Evolutionary conservation across 1,140 invertebrate species (phyloP).

Genomic region (Lordiphosa collinella): DNA sequence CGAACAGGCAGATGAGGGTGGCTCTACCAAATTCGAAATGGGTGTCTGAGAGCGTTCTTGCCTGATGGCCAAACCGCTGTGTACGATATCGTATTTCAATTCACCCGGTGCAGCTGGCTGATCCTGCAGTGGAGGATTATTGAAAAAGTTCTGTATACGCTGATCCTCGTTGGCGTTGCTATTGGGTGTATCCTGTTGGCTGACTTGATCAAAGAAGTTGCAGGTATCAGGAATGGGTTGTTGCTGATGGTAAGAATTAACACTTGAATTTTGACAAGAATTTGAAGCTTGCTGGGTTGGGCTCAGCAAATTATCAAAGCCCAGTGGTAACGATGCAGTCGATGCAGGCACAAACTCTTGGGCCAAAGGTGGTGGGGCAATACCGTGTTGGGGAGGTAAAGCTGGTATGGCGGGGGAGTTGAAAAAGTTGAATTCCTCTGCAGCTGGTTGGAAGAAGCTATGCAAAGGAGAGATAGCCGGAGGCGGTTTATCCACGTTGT

Average conservation of each 20-base stretch:
- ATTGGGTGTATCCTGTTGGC: constrained; percentile 6
- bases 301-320: constrained; percentile 57
- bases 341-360: constrained; percentile 7
- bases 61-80: constrained; percentile 57
- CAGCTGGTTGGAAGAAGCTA: constrained; percentile 46
- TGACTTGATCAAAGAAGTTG: constrained; percentile 63
- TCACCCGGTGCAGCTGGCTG: constrained; percentile 60
- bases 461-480: constrained; percentile 42
- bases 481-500: constrained; percentile 11
- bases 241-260: constrained; percentile 33
- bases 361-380: constrained; percentile 29
- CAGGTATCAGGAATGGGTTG: constrained; percentile 11
- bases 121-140: constrained; percentile 74
- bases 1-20: constrained; percentile 73
- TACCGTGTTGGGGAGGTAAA: constrained; percentile 22
- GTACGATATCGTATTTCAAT: constrained; percentile 76
- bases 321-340: constrained; percentile 33
- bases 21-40: constrained; percentile 70
- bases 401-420: constrained; percentile 27
- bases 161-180: constrained; percentile 63
- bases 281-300: constrained; percentile 48
- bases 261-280: constrained; percentile 55
- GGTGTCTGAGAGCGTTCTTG: constrained; percentile 62
- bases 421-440: constrained; percentile 53
- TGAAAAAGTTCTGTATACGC: constrained; percentile 77